Evolutionary conservation across 1,140 invertebrate species (phyloP), one percentile per base, ranked within the genome.

Genomic region (Fopius arisanus): DNA sequence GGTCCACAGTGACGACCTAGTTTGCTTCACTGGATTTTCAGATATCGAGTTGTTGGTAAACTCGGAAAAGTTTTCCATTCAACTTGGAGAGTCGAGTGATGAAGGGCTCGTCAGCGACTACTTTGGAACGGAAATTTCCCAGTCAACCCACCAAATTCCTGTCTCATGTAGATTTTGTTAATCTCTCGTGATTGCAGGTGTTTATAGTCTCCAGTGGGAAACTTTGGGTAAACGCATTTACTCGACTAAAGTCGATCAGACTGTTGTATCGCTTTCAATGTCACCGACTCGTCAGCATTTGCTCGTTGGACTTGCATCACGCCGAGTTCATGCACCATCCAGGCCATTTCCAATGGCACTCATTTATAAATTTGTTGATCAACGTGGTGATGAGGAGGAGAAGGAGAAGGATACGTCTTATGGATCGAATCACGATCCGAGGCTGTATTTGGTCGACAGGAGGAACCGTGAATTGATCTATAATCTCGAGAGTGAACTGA

Each of bases 231-330:
- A 94, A 82, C 93, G 92, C 84, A 88, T 96, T 16, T 95, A 93
- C 84, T 92, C 92, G 3, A 93, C 92, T 9, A 91, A 91, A 81
- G 92, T 95, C 78, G 92, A 94, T 78, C 92, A 94, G 70, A 92
- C 92, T 80, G 94, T 93, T 0, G 93, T 96, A 21, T 96, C 94
- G 16, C 93, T 96, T 5, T 94, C 94, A 70, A 88, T 96, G 40
- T 96, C 94, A 3, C 95, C 95, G 0, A 91, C 92, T 1, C 91
- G 91, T 73, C 89, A 93, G 14, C 93, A 96, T 87, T 88, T 96
- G 4, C 87, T 95, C 29, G 94, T 96, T 6, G 95, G 95, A 28
- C 86, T 96, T 19, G 92, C 93, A 63, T 91, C 93, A 19, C 89
- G 91, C 1, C 86, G 92, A 26, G 89, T 91, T 33, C 75, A 79